Evolutionary conservation across 2,797 vertebrate species (phyloP), one percentile per base, ranked within the genome.

Genomic region (Notoglanidium macrostoma): DNA sequence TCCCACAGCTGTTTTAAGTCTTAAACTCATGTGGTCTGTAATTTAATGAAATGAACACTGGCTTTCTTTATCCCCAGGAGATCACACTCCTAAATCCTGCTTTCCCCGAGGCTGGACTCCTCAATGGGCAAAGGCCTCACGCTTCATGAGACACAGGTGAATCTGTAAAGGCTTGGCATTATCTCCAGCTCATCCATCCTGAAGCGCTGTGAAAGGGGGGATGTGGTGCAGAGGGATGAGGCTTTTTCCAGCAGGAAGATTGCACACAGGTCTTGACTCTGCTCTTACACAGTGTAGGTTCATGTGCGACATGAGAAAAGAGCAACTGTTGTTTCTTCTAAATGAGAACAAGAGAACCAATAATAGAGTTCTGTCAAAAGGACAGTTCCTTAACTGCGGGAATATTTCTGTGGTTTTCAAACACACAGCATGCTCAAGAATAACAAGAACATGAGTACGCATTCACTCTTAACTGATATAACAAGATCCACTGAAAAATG

Each of bases 121-220:
- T 78, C 74, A 61, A 40, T 90, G 83, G 85, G 82, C 46, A 81
- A 79, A 81, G 14, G 80, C 87, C 87, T 89, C 86, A 63, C 57
- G 88, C 89, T 88, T 87, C 91, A 91, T 88, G 79, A 89, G 84
- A 59, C 87, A 81, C 92, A 93, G 93, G 92, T 92, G 91, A 91
- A 90, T 40, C 80, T 23, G 70, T 83, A 87, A 89, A 89, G 19
- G 89, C 87, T 79, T 77, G 65, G 21, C 29, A 84, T 85, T 79
- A 85, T 84, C 54, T 89, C 67, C 67, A 80, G 84, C 90, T 92
- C 92, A 93, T 94, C 93, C 92, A 92, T 94, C 90, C 77, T 88
- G 82, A 70, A 84, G 87, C 63, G 84, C 29, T 83, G 88, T 93
- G 91, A 93, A 9, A 85, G 84, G 59, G 82, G 29, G 83, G 32